Base-by-base conservation (phyloP, 2,888 invertebrate genomes). In the Limenitis camilla region DNA sequence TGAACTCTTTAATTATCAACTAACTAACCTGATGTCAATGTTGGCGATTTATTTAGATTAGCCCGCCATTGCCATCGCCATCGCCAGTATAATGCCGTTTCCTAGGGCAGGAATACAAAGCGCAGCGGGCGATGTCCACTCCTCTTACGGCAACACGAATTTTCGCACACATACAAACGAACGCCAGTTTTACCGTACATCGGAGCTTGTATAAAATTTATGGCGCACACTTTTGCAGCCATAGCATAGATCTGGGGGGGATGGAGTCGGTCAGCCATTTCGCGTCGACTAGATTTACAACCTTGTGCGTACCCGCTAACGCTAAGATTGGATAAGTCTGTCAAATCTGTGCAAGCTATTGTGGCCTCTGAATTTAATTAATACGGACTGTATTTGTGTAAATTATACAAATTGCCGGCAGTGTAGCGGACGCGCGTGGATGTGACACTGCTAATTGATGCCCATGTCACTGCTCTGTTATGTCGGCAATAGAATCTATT, bases 241-340 rank as follows among this genome's bases (percentile, higher is more conserved):
- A 65, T 78, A 77, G 81, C 79, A 76, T 76, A 71, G 73, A 77
- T 76, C 76, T 79, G 78, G 77, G 77, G 75, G 67, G 73, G 65
- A 66, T 69, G 78, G 76, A 77, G 78, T 78, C 80, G 85, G 85
- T 83, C 86, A 85, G 86, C 84, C 85, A 84, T 86, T 85, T 75
- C 84, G 82, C 81, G 85, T 83, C 81, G 79, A 72, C 78, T 78
- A 83, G 86, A 87, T 87, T 87, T 86, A 87, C 85, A 81, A 78
- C 81, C 82, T 80, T 79, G 72, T 78, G 79, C 77, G 76, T 76
- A 70, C 74, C 74, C 76, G 69, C 76, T 75, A 76, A 77, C 78
- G 77, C 72, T 76, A 82, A 84, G 85, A 84, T 79, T 70, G 66
- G 63, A 65, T 67, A 61, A 63, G 61, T 57, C 61, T 61, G 63